Conservation (phyloP, 2,113 vertebrate genomes). For the Pelvicachromis taeniatus region DNA sequence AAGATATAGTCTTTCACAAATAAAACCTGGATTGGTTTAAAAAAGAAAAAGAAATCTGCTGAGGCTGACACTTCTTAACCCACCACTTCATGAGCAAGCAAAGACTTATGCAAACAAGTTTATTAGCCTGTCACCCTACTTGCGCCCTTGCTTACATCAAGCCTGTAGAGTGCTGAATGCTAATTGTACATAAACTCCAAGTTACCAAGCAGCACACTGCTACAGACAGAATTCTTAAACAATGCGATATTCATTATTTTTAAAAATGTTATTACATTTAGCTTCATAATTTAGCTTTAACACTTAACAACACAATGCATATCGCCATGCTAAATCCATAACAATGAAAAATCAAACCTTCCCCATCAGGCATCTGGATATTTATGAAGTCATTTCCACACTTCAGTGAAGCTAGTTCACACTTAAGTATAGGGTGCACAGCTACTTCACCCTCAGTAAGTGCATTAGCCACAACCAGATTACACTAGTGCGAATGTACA, state of each 20-base stretch:
- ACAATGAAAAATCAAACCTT: neutral
- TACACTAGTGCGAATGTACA: neutral
- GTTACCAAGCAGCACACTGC: neutral
- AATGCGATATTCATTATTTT: neutral
- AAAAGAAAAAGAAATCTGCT: neutral
- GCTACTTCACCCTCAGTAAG: neutral
- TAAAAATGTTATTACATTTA: neutral
- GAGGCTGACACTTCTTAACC: neutral
- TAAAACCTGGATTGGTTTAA: neutral
- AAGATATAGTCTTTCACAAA: neutral
- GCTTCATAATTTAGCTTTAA: neutral
- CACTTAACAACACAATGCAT: neutral
- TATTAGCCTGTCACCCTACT: slow-evolving; percentile 41
- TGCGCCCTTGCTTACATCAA: slow-evolving; percentile 30
- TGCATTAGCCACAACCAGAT: neutral
- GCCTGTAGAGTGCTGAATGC: slow-evolving; percentile 15
- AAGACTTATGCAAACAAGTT: slow-evolving; percentile 35
- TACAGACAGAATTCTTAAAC: neutral
- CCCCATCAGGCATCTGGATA: neutral
- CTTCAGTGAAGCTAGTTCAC: neutral
- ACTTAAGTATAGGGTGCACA: neutral
- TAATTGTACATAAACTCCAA: slow-evolving; percentile 9
- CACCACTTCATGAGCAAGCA: slow-evolving; percentile 37
- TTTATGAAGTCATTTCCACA: neutral
- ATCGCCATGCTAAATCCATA: neutral